Conservation (phyloP, 2,797 vertebrate genomes). For the Alca torda region DNA sequence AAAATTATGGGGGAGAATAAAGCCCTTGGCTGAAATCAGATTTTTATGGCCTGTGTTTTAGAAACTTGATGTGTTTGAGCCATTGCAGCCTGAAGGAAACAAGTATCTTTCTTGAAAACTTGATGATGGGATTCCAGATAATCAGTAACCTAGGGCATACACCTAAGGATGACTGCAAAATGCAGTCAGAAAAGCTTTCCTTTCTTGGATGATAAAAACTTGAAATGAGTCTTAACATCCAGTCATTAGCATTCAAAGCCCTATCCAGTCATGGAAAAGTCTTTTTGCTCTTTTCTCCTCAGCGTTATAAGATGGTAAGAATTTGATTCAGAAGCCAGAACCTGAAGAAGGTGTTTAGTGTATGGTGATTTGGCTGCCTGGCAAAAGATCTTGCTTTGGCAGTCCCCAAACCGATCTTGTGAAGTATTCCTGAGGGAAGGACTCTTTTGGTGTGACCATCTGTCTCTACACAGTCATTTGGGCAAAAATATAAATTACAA, state of each 20-base stretch:
- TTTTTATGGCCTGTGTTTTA: neutral
- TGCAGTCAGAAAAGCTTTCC: neutral
- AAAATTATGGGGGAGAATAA: neutral
- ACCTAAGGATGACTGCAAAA: neutral
- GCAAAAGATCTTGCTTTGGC: slow-evolving; percentile 22
- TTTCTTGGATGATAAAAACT: neutral
- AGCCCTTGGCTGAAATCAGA: neutral
- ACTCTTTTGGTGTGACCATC: slow-evolving; percentile 44
- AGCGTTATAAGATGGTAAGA: fast-evolving
- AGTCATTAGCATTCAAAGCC: neutral
- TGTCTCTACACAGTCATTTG: slow-evolving; percentile 8
- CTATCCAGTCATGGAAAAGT: neutral
- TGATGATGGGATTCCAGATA: slow-evolving; percentile 11
- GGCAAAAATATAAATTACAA: slow-evolving; percentile 29
- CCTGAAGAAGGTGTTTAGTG: neutral
- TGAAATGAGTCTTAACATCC: neutral
- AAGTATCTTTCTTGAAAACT: slow-evolving; percentile 3
- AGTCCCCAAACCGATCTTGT: neutral
- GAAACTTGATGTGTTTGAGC: neutral
- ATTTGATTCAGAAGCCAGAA: neutral
- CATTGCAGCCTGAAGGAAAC: neutral
- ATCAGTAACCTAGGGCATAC: neutral
- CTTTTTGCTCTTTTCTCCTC: neutral
- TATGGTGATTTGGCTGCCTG: neutral
- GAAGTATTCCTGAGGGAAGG: slow-evolving; percentile 15